Evolutionary conservation across 1,140 invertebrate genomes (phyloP).

Genomic region (Bombyx mandarina): DNA sequence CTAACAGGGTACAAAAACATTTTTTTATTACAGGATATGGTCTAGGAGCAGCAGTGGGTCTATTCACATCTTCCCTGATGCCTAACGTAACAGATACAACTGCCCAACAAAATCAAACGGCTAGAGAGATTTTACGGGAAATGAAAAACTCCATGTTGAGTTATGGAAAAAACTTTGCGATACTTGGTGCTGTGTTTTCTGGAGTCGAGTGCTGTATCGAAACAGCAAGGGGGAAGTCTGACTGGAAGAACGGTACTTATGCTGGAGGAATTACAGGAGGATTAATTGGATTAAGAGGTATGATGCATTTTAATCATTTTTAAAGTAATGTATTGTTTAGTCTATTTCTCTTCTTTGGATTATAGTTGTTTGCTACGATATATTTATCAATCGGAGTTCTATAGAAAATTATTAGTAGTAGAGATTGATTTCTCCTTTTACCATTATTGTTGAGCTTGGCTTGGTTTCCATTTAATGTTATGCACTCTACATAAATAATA

Average conservation of each 20-base stretch:
- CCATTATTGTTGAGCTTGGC: no score
- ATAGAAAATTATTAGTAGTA: no score
- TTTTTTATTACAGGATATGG: slow-evolving; percentile 82
- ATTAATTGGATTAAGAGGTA: slow-evolving; percentile 94
- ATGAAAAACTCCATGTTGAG: slow-evolving; percentile 92
- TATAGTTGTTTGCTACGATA: no score
- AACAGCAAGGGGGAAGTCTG: slow-evolving; percentile 91
- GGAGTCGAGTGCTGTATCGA: slow-evolving; percentile 94
- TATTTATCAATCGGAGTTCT: no score
- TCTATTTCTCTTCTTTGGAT: no score
- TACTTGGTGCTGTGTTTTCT: slow-evolving; percentile 94
- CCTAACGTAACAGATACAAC: slow-evolving; percentile 82
- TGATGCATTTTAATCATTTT: neutral
- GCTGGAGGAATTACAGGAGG: slow-evolving; percentile 95
- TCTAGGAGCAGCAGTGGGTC: slow-evolving; percentile 91
- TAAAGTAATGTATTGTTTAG: neutral
- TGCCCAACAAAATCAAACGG: slow-evolving; percentile 87
- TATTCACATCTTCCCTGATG: slow-evolving; percentile 96
- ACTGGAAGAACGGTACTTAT: slow-evolving; percentile 97
- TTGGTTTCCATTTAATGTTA: no score
- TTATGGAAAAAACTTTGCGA: slow-evolving; percentile 98
- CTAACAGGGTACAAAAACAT: no score
- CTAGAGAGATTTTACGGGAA: slow-evolving; percentile 87
- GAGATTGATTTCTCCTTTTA: no score
- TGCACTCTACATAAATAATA: no score